phyloP scores from a whole-genome alignment of 2,888 invertebrate species.

The Proisotoma minuta region DNA sequence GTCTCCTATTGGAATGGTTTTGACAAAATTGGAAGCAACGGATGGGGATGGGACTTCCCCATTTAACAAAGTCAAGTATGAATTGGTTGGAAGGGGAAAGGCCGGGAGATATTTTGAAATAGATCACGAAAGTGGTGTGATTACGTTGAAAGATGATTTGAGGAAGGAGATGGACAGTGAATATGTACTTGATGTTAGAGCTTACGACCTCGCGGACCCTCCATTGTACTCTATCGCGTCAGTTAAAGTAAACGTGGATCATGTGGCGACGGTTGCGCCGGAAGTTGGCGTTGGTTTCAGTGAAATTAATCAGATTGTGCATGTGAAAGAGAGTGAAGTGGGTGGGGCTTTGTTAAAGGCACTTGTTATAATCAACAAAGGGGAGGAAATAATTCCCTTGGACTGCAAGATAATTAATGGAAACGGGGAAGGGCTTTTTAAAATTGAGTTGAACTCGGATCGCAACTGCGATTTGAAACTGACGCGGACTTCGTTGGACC shows the following conservation, averaged over 20 bases:
- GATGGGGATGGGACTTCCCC: constrained; percentile 78
- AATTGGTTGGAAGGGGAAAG: constrained; percentile 74
- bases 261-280: constrained; percentile 66
- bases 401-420: constrained; percentile 74
- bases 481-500: constrained; percentile 63
- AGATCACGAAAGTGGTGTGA: constrained; percentile 74
- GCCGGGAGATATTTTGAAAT: constrained; percentile 81
- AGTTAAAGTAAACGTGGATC: constrained; percentile 75
- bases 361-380: constrained; percentile 69
- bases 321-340: constrained; percentile 71
- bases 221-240: constrained; percentile 75
- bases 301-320: constrained; percentile 77
- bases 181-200: constrained; percentile 79
- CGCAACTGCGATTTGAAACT: constrained; percentile 77
- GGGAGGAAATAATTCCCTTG: constrained; percentile 63
- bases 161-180: constrained; percentile 80
- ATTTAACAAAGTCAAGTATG: constrained; percentile 72
- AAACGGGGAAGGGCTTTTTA: constrained; percentile 70
- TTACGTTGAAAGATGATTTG: constrained; percentile 75
- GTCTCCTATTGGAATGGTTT: constrained; percentile 71
- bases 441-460: constrained; percentile 68
- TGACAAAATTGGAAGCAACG: constrained; percentile 71
- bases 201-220: constrained; percentile 80
- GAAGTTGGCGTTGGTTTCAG: constrained; percentile 80
- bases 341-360: constrained; percentile 65